phyloP scores from a whole-genome alignment of 2,113 vertebrate species.

The Montifringilla adamsi region DNA sequence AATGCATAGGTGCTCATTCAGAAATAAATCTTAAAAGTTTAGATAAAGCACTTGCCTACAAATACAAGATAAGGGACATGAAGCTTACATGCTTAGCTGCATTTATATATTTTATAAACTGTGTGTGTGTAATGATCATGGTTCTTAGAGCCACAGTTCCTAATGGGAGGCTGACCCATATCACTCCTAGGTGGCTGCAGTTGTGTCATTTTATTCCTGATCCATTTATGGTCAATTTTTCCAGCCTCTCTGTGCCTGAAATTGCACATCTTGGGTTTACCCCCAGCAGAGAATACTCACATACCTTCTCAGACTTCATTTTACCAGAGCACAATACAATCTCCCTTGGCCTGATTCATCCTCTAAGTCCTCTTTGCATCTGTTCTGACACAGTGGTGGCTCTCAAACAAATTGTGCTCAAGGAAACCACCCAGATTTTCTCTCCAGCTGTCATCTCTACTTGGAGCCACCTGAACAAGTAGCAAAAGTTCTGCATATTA shows the following conservation, averaged over 20 bases:
- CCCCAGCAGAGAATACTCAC: not conserved
- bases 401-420: not conserved
- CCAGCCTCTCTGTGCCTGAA: not conserved
- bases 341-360: not conserved
- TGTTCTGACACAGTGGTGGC: not conserved
- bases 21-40: not conserved
- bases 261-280: not conserved
- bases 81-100: not conserved
- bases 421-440: not conserved
- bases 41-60: not conserved
- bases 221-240: not conserved
- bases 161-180: not conserved
- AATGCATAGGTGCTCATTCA: not conserved
- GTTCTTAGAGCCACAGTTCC: not conserved
- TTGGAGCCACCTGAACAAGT: not conserved
- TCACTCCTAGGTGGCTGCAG: not conserved
- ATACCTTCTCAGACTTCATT: not conserved
- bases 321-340: not conserved
- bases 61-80: not conserved
- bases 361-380: not conserved
- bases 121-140: too few species aligned
- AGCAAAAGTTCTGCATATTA: not conserved
- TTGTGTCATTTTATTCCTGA: not conserved
- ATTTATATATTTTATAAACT: not conserved
- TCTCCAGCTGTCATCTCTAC: not conserved